Base-by-base conservation (phyloP, 1,140 invertebrate genomes). In the Drosophila asahinai region DNA sequence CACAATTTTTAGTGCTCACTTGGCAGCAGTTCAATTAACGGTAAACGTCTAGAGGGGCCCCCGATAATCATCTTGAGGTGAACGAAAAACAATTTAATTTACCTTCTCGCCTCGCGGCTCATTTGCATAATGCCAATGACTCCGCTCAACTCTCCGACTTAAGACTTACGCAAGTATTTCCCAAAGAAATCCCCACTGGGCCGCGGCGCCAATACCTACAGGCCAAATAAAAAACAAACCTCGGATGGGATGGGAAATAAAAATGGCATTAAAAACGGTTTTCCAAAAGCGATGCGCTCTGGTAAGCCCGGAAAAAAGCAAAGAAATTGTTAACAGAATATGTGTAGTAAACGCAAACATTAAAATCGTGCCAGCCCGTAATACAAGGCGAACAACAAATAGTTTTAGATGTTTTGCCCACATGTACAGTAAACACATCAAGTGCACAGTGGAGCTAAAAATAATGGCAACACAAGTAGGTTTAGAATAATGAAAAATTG, bases 81-180 rank as follows among this genome's bases (percentile, higher is more conserved):
- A 59, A 58, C 52, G 62, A 70, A 60, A 77, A 83, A 87, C 76
- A 89, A 89, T 79, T 89, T 81, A 81, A 89, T 89, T 84, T 89
- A 55, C 66, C 51, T 62, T 68, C 62, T 59, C 63, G 71, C 72
- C 72, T 75, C 40, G 60, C 54, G 74, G 62, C 72, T 74, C 67
- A 90, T 84, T 87, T 90, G 77, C 81, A 81, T 87, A 81, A 73
- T 66, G 86, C 74, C 84, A 89, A 86, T 90, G 84, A 84, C 84
- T 84, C 54, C 77, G 65, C 30, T 54, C 51, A 27, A 33, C 52
- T 61, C 48, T 30, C n/a, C 25, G 36, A 52, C 27, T 40, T 48
- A 25, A 38, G 36, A 61, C 67, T 83, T 86, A 80, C 86, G 82
- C 86, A 89, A 91, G 83, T 84, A 78, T 63, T 76, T 73, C 83